Percentiles rank a stretch among this genome's conserved stretches.
Evolutionary conservation across 2,888 invertebrate genomes (phyloP).

Genomic region (Phaedon cochleariae): DNA sequence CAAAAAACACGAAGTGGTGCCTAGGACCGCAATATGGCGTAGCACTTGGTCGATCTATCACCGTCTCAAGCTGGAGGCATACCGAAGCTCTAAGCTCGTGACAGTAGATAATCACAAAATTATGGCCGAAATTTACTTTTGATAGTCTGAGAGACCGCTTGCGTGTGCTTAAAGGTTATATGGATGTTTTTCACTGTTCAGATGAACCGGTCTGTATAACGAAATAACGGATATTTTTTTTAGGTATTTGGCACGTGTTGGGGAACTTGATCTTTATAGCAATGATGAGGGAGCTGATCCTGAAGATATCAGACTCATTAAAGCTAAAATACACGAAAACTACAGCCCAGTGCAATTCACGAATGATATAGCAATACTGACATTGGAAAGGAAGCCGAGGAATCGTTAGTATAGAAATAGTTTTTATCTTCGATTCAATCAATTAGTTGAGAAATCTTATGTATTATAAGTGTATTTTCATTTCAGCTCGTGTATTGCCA

Average conservation of each 20-base stretch:
- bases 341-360: conserved; percentile 71
- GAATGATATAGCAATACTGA: conserved; percentile 83
- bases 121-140: too few species aligned
- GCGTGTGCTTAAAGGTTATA: too few species aligned
- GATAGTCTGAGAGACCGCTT: too few species aligned
- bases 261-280: conserved; percentile 76
- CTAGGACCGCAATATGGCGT: not conserved
- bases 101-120: too few species aligned
- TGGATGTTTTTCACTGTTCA: too few species aligned
- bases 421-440: too few species aligned
- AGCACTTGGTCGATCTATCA: not conserved
- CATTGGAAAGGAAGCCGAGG: conserved; percentile 61
- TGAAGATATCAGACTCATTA: conserved; percentile 70
- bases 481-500: conserved; percentile 73
- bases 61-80: too few species aligned
- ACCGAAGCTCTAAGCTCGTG: too few species aligned
- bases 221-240: too few species aligned
- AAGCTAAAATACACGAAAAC: conserved; percentile 71
- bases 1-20: too few species aligned
- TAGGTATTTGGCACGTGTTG: conserved; percentile 76
- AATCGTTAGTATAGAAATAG: conserved; percentile 52
- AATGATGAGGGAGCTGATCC: conserved; percentile 71
- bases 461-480: conserved; percentile 18
- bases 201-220: too few species aligned
- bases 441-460: too few species aligned